Evolutionary conservation across 2,888 invertebrate genomes (phyloP).

Genomic region (Andrena fulva): DNA sequence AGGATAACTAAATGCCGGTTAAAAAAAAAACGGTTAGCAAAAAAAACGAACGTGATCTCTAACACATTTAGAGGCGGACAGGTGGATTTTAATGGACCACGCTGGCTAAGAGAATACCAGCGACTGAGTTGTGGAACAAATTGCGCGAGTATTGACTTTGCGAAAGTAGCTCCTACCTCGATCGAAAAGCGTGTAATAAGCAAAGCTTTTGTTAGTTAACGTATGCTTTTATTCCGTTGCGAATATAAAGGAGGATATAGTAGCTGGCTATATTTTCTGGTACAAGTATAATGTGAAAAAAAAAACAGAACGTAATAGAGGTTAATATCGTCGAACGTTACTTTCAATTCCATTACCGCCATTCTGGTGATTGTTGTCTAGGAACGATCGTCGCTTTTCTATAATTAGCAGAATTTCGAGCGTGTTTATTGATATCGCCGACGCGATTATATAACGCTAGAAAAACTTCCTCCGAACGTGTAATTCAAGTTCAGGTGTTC

Average conservation of each 20-base stretch:
- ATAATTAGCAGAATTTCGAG: conserved; percentile 12
- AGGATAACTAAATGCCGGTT: conserved; percentile 50
- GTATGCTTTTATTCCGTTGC: neutral
- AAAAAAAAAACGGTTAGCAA: too few relatives aligned
- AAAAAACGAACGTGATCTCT: conserved; percentile 47
- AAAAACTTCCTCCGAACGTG: conserved; percentile 36
- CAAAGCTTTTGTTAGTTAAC: neutral
- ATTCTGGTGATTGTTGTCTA: neutral
- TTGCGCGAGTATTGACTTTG: conserved; percentile 39
- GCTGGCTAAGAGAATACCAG: conserved; percentile 57
- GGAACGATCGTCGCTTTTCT: neutral
- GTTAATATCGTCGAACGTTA: neutral
- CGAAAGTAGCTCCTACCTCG: conserved; percentile 33
- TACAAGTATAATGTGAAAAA: neutral
- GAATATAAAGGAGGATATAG: neutral
- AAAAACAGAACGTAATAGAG: neutral
- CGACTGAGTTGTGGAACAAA: conserved; percentile 30
- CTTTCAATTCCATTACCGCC: too few relatives aligned
- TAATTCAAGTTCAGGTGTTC: conserved; percentile 72
- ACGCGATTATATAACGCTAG: conserved; percentile 27
- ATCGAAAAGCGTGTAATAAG: conserved; percentile 2
- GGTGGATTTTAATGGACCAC: conserved; percentile 44
- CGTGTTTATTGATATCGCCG: neutral
- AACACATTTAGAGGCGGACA: conserved; percentile 48
- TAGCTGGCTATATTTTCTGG: neutral